Percentiles rank a stretch among this genome's conserved stretches.
phyloP scores from a whole-genome alignment of 2,888 invertebrate species.

The Sussaba pulchella region DNA sequence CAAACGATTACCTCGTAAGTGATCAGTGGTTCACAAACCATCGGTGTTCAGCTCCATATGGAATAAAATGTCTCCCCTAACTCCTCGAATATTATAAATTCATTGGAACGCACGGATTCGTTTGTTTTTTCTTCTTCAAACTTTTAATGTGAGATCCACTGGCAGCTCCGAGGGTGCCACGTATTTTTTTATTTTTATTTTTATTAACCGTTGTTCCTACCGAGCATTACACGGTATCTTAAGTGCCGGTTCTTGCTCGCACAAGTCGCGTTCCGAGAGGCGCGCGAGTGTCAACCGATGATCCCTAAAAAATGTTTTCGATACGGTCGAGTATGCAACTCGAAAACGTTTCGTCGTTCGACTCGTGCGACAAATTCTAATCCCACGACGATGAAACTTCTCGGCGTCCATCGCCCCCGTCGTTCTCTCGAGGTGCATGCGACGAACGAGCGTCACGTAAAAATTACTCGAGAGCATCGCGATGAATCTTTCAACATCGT shows the following conservation, averaged over 20 bases:
- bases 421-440: slow-evolving; percentile 13
- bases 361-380: slow-evolving; percentile 61
- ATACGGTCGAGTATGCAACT: slow-evolving; percentile 38
- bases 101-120: slow-evolving; percentile 12
- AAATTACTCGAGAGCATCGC: slow-evolving; percentile 38
- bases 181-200: slow-evolving; percentile 50
- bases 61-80: slow-evolving; percentile 28
- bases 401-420: slow-evolving; percentile 17
- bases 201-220: slow-evolving; percentile 59
- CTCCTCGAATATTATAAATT: slow-evolving; percentile 32
- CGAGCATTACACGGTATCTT: slow-evolving; percentile 60
- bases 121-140: slow-evolving; percentile 5
- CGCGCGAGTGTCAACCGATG: slow-evolving; percentile 14
- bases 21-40: slow-evolving; percentile 53
- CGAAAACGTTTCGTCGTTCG: slow-evolving; percentile 54
- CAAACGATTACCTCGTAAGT: slow-evolving; percentile 55
- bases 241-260: slow-evolving; percentile 55
- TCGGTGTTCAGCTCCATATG: slow-evolving; percentile 29
- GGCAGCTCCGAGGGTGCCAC: slow-evolving; percentile 35
- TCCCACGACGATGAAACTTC: slow-evolving; percentile 45
- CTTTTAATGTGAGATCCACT: slow-evolving; percentile 4
- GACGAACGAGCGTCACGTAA: slow-evolving; percentile 33
- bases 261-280: slow-evolving; percentile 24
- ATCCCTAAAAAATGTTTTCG: slow-evolving; percentile 45
- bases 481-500: slow-evolving; percentile 48